Percentiles rank a stretch among this genome's conserved stretches.
phyloP scores from a whole-genome alignment of 2,888 invertebrate genomes.

The Ophion obscuratus region DNA sequence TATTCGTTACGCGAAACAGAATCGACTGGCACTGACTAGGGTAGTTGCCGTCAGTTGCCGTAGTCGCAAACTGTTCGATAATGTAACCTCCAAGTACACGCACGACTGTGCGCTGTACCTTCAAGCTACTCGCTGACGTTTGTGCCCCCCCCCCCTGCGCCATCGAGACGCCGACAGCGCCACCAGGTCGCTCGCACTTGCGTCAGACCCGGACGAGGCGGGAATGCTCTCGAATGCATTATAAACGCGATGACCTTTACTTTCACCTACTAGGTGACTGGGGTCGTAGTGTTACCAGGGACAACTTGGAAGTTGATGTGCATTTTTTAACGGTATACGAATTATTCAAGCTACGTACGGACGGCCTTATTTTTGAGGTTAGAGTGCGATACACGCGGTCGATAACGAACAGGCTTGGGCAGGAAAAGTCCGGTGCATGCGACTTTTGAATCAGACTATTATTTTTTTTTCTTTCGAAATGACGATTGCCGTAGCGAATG shows the following conservation, averaged over 20 bases:
- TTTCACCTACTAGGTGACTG: neutral
- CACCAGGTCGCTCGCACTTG: neutral
- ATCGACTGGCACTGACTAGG: conserved; percentile 59
- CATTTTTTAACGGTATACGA: neutral
- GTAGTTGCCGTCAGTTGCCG: conserved; percentile 55
- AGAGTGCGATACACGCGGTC: neutral
- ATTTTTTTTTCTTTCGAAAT: neutral
- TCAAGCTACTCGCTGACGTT: neutral
- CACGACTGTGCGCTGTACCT: neutral
- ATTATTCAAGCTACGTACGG: neutral
- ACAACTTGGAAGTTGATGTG: neutral
- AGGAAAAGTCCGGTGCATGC: neutral
- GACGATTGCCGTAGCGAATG: neutral
- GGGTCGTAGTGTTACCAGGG: neutral
- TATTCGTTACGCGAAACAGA: conserved; percentile 6
- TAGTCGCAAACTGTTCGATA: conserved; percentile 65
- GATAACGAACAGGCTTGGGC: neutral
- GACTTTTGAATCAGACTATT: neutral
- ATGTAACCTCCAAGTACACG: conserved; percentile 62
- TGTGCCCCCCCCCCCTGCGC: neutral
- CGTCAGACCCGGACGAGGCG: neutral
- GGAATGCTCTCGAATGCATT: neutral
- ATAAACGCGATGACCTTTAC: neutral
- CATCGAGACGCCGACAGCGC: neutral
- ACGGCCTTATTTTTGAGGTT: neutral